Base-by-base conservation (phyloP, 1,140 invertebrate genomes). In the Delia radicum region DNA sequence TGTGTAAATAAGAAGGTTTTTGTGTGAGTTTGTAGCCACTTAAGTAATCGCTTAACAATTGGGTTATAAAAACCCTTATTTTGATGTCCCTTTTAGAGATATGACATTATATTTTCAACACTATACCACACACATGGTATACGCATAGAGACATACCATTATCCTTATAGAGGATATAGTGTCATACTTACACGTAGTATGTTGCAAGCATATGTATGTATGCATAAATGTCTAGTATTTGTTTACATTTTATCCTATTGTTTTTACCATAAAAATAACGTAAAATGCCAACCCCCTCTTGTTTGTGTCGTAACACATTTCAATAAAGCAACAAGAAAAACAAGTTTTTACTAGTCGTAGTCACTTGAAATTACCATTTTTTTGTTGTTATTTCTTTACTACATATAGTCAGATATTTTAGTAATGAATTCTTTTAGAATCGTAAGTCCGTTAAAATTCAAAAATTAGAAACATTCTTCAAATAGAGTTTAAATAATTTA, bases 61-160 rank as follows among this genome's bases (percentile, higher is more conserved):
- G 65, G 29, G 65, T 15, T 33, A 69, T 69, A 69, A 69, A 69
- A 69, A 69, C 65, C 65, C 65, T 69, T 69, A 69, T 69, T 69
- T 69, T 69, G n/a, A 69, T 69, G 65, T 69, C 65, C 65, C 65
- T 33, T 69, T 69, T 69, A 69, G 18, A 21, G 65, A 69, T 69
- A 33, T 69, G 48, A 55, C 48, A 55, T 55, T 21, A n/a, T 55
- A 10, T 15, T 42, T 15, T 42, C 37, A 42, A 42, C 37, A 42
- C 37, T 42, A 42, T 42, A 42, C 37, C 37, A 42, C 37, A 42
- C 37, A 33, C 33, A 33, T 33, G 33, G 37, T 15, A 10, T 42
- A 42, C 12, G 37, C n/a, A 42, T 42, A 3, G 37, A 42, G 12
- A 42, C 37, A 42, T 42, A 15, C 37, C 37, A n/a, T n/a, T n/a